Evolutionary conservation across 2,113 vertebrate genomes (phyloP).

Genomic region (Tachysurus vachellii): DNA sequence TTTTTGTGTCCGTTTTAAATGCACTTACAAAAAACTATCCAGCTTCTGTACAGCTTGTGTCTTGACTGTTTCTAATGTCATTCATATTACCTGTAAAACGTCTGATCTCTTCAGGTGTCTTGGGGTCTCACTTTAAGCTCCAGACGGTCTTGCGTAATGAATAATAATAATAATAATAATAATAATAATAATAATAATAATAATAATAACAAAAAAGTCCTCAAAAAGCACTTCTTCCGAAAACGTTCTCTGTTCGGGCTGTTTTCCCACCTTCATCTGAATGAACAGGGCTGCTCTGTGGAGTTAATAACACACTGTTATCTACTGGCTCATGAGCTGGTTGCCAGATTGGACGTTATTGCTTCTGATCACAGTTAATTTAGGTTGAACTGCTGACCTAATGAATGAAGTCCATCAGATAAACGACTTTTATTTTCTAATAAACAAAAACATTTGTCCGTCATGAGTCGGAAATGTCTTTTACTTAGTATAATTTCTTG

Average conservation of each 20-base stretch:
- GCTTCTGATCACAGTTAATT: not conserved
- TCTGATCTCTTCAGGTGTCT: not conserved
- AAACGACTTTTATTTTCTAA: not conserved
- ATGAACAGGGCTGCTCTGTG: not conserved
- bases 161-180: too few relatives aligned
- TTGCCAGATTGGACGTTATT: not conserved
- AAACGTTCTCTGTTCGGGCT: too few relatives aligned
- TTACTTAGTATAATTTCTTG: not conserved
- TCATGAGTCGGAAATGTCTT: not conserved
- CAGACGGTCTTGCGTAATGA: not conserved
- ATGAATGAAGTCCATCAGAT: not conserved
- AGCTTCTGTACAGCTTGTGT: not conserved
- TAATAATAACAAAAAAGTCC: not conserved
- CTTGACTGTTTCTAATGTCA: too few relatives aligned
- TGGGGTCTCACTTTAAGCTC: not conserved
- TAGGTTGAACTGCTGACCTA: not conserved
- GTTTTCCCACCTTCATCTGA: not conserved
- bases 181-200: too few relatives aligned
- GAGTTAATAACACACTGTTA: not conserved
- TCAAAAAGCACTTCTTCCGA: not conserved
- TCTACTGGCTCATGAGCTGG: not conserved
- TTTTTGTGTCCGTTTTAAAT: not conserved
- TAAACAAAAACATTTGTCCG: too few relatives aligned
- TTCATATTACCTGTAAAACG: not conserved
- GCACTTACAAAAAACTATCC: fast-evolving